phyloP scores from a whole-genome alignment of 2,113 vertebrate species.

The Potamarius usumacintae region DNA sequence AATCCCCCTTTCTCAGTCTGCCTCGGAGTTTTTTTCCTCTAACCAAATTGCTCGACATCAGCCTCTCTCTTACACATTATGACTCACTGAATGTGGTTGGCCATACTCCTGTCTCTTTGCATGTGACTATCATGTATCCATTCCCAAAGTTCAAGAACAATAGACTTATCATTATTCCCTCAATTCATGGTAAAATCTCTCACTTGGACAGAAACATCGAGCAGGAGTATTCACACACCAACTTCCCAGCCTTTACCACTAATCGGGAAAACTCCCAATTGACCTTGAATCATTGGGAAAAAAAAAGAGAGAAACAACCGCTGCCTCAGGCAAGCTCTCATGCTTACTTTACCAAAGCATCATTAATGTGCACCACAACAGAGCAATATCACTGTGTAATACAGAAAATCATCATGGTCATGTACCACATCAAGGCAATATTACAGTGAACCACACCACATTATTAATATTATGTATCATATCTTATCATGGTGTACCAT shows the following conservation, averaged over 20 bases:
- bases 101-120: constrained; percentile 20
- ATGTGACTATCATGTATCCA: constrained; percentile 17
- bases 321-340: constrained; percentile 15
- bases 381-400: neutral
- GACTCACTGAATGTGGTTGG: constrained; percentile 32
- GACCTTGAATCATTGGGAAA: constrained; percentile 3
- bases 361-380: constrained; percentile 8
- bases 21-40: neutral
- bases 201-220: neutral
- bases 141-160: constrained; percentile 24
- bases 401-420: neutral
- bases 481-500: neutral
- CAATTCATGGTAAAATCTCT: neutral
- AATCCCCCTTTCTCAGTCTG: neutral
- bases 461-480: neutral
- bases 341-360: constrained; percentile 23
- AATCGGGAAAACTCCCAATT: neutral
- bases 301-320: neutral
- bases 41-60: constrained; percentile 35
- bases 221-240: neutral
- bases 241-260: neutral
- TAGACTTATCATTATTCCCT: constrained; percentile 16
- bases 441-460: neutral
- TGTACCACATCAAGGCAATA: neutral
- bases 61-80: constrained; percentile 22